Evolutionary conservation across 2,113 vertebrate species (phyloP), one percentile per base, ranked within the genome.

Genomic region (Cavia porcellus): DNA sequence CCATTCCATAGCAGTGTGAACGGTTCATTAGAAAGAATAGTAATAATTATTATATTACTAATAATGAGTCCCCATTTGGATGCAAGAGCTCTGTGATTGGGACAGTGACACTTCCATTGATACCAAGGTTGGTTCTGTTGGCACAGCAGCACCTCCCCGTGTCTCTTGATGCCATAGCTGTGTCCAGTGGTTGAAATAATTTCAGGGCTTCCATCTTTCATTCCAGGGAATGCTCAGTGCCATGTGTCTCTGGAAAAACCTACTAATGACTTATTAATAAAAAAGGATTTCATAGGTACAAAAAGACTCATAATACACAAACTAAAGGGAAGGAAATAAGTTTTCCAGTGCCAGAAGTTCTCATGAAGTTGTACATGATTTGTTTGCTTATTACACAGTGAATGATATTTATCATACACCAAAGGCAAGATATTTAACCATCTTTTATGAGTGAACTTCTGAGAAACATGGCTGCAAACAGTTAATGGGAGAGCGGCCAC

Each of bases 91-190:
- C 38, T 68, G 50, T 86, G n/a, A 28, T 52, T 4, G 19, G 19
- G 11, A 32, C 25, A 13, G n/a, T 75, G 12, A 10, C 50, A 1
- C 52, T 79, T 84, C 2, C 0, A 3, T 0, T 52, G 22, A 52
- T 22, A 5, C 64, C 17, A 15, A 35, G 12, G 20, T 15, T 50
- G 17, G 19, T 68, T 28, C 42, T 85, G 45, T 62, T 17, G 45
- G 68, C 7, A 3, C 0, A 25, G n/a, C 30, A 45, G 13, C 50
- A 52, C 50, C 5, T 72, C 9, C 22, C 6, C 4, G 0, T 1
- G 13, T 45, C 20, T n/a, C 1, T 70, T 38, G 30, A n/a, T 66
- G 12, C 55, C 52, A 12, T 11, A 6, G 12, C 64, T 66, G 28
- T 38, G 50, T 28, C 0, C 3, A 20, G 42, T n/a, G 28, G 70